A percentile compares a stretch with the other conserved stretches of the same genome.
phyloP scores from a whole-genome alignment of 2,888 invertebrate species.

The Agrilus biguttatus region DNA sequence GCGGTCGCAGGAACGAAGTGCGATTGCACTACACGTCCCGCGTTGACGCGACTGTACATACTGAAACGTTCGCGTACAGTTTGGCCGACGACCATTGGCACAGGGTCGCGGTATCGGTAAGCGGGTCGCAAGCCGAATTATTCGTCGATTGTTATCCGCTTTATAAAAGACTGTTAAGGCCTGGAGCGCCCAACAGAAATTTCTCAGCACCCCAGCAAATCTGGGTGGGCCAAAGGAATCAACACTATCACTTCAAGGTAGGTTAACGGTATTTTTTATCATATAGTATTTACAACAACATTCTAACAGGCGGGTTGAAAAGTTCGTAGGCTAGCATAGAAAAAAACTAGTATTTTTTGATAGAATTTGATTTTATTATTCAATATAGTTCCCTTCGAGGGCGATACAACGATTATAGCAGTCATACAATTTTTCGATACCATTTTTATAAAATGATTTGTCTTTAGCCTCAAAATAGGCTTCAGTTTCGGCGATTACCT shows the following conservation, averaged over 20 bases:
- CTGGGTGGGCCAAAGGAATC: slow-evolving; percentile 80
- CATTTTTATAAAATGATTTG: too few species aligned
- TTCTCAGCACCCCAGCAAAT: slow-evolving; percentile 61
- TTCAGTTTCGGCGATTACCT: too few species aligned
- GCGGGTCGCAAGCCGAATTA: slow-evolving; percentile 70
- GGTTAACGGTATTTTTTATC: slow-evolving; percentile 5
- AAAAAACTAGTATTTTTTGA: too few species aligned
- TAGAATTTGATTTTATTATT: too few species aligned
- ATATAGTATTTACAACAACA: too few species aligned
- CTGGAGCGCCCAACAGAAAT: slow-evolving; percentile 59
- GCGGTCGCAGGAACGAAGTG: slow-evolving; percentile 75
- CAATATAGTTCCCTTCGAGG: too few species aligned
- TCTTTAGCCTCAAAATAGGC: too few species aligned
- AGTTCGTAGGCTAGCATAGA: too few species aligned
- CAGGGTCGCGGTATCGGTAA: slow-evolving; percentile 69
- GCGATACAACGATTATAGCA: too few species aligned
- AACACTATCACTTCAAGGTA: slow-evolving; percentile 81
- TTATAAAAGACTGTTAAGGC: slow-evolving; percentile 61
- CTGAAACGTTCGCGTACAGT: slow-evolving; percentile 77
- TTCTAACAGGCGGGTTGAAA: too few species aligned
- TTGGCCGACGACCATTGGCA: slow-evolving; percentile 84
- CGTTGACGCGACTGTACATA: slow-evolving; percentile 48
- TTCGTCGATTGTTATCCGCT: slow-evolving; percentile 77
- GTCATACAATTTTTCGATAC: too few species aligned
- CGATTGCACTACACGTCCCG: slow-evolving; percentile 67